Evolutionary conservation across 2,113 vertebrate genomes (phyloP), one percentile per base, ranked within the genome.

Genomic region (Dromiciops gliroides): DNA sequence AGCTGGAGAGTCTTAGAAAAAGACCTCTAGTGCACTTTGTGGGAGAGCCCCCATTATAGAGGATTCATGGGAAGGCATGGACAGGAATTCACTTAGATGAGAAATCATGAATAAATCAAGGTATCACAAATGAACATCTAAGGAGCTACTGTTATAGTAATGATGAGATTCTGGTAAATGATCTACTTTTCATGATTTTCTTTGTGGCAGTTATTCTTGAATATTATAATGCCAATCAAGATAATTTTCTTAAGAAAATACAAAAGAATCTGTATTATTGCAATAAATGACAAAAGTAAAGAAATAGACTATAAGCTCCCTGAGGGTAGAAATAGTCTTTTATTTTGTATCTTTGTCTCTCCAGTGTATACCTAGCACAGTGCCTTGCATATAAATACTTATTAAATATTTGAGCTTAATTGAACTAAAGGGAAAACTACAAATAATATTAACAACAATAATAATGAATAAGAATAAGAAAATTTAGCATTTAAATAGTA

Each of bases 141-240:
- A 50, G 26, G 51, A 3, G 90, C 67, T 92, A 90, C 95, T 94
- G 92, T 94, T 95, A 60, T 90, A 50, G 89, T n/a, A 75, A 75
- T 44, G 37, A n/a, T 75, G 16, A 75, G 16, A 22, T 22, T 75
- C 22, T 22, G 94, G 49, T 92, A 96, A 93, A 93, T 90, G 92
- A 14, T 53, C 91, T n/a, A 60, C 24, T 94, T 95, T 89, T 83
- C 22, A 26, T 96, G 53, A 90, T 14, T 52, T 96, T 96, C 90
- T 89, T 92, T 37, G n/a, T 89, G 60, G 75, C 11, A 93, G 6
- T 96, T 93, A 75, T 92, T 94, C 44, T 91, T n/a, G 49, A 95
- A 90, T 26, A 91, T 48, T 44, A n/a, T 83, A 83, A 52, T 90
- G 14, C 75, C 16, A 37, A 49, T 93, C 56, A 50, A 89, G 92